phyloP scores from a whole-genome alignment of 23 tunicate genomes.

The Styela clava region DNA sequence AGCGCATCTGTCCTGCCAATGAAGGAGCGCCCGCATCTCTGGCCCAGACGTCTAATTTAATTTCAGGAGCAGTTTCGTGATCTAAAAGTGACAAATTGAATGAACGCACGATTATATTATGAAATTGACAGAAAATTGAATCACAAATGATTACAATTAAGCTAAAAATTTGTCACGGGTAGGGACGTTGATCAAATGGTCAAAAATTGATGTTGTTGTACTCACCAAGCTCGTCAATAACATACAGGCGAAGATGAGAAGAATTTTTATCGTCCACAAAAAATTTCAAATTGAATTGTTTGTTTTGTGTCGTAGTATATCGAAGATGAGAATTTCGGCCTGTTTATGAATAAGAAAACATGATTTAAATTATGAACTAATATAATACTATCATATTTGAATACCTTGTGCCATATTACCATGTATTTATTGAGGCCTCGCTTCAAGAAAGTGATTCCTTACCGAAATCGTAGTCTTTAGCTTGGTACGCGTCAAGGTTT shows the following conservation, averaged over 20 bases:
- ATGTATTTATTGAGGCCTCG: too few relatives aligned
- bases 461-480: slow-evolving; percentile 60
- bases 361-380: too few relatives aligned
- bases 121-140: too few relatives aligned
- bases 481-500: slow-evolving; percentile 47
- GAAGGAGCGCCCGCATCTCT: slow-evolving; percentile 41
- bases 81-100: slow-evolving; percentile 34
- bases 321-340: slow-evolving; percentile 7
- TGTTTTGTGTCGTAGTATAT: not conserved
- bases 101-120: too few relatives aligned
- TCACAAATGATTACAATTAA: too few relatives aligned
- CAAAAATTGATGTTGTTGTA: not conserved
- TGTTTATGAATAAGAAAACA: not conserved
- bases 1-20: slow-evolving; percentile 20
- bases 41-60: slow-evolving; percentile 34
- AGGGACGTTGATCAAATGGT: not conserved
- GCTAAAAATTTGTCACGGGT: not conserved
- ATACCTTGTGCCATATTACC: too few relatives aligned
- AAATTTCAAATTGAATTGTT: not conserved
- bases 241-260: not conserved
- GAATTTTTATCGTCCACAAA: slow-evolving; percentile 6
- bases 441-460: too few relatives aligned
- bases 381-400: too few relatives aligned
- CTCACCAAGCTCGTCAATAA: not conserved
- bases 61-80: slow-evolving; percentile 33